Evolutionary conservation across 2,888 invertebrate species (phyloP), one percentile per base, ranked within the genome.

Genomic region (Stenchaetothrips biformis): DNA sequence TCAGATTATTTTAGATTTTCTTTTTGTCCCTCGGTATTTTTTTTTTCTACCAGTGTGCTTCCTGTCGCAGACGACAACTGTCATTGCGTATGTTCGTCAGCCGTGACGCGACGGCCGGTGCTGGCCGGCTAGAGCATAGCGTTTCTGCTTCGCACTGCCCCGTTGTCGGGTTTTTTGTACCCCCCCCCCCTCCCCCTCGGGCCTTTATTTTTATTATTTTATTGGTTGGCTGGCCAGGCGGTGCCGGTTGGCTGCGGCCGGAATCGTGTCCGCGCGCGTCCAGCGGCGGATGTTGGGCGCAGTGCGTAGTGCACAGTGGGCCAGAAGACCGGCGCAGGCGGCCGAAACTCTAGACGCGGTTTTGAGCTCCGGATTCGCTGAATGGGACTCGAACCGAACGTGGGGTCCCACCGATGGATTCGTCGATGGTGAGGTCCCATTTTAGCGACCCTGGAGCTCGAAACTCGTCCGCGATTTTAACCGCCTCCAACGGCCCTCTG

Each of bases 1-100:
- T 37, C 37, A 37, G 37, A 37, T 37, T 37, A 37, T 37, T 37
- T 74, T 53, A 53, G 21, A 25, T 8, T 59, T 59, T 13, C 16
- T 13, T 59, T 59, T 74, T 8, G 7, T 74, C 3, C 25, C 21
- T 3, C 25, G n/a, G n/a, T n/a, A n/a, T 25, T 21, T 6, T 67
- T 4, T 53, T 67, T 74, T 74, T 74, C 25, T 74, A 4, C 67
- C 67, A 18, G 67, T 74, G 67, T 74, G 67, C 67, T 67, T 67
- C 67, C 67, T 67, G 67, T 21, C 67, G 53, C 53, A 53, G 16
- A 53, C 53, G 53, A 53, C 53, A 25, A 74, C 67, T 74, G 67
- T 74, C 67, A 25, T 74, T 74, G 11, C 25, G 67, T 25, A 25
- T 74, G 67, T 7, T 25, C 67, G 67, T 25, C 9, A 25, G 67